These are phyloP conservation scores for Nephrotoma appendiculata DNA, from an alignment of 2,888 invertebrate species.

Conservation along the genomic window DNA sequence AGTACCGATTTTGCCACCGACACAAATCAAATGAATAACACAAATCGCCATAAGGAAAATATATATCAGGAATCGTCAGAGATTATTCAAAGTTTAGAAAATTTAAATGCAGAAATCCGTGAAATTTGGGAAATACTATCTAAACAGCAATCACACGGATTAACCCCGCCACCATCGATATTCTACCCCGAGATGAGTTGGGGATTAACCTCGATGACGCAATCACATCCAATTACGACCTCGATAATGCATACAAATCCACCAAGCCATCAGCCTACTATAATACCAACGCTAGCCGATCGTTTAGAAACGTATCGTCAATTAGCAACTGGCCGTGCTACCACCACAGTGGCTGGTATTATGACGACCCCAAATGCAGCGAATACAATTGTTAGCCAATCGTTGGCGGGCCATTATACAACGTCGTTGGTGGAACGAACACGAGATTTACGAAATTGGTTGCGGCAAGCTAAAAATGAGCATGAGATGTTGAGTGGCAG, in stretches of 20 bases:
- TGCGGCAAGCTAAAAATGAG: constrained; percentile 38
- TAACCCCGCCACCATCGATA: constrained; percentile 32
- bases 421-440: constrained; percentile 50
- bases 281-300: constrained; percentile 35
- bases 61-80: constrained; percentile 48
- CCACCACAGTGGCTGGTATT: constrained; percentile 33
- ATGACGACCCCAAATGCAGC: constrained; percentile 18
- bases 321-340: constrained; percentile 33
- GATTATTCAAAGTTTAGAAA: constrained; percentile 53
- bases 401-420: constrained; percentile 37
- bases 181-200: constrained; percentile 41
- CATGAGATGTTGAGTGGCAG: constrained; percentile 18
- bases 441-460: constrained; percentile 49
- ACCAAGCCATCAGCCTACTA: background rate
- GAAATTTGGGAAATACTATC: constrained; percentile 54
- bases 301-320: constrained; percentile 40
- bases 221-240: constrained; percentile 10
- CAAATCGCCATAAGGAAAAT: constrained; percentile 24
- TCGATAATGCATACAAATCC: constrained; percentile 9
- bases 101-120: constrained; percentile 52
- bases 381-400: constrained; percentile 31
- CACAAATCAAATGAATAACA: constrained; percentile 28
- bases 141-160: constrained; percentile 35
- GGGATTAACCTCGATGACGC: constrained; percentile 31
- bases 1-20: constrained; percentile 44